Percentiles rank a stretch among this genome's conserved stretches.
These are phyloP conservation scores for Aleiodes leptofemur DNA, from an alignment of 2,888 invertebrate species.

Conservation along the genomic window DNA sequence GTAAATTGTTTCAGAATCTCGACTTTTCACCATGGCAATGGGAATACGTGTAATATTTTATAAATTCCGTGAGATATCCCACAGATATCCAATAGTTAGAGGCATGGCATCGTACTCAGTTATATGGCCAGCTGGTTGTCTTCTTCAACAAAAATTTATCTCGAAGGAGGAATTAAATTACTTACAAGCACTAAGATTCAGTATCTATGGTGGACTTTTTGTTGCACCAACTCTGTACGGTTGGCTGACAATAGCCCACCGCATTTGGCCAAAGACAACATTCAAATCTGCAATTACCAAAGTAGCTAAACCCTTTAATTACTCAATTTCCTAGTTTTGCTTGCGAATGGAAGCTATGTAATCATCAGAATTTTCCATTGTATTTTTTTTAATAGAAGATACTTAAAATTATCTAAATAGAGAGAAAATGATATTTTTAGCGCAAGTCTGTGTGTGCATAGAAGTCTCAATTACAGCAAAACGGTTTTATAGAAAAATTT, in stretches of 20 bases:
- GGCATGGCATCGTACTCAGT: slow-evolving; percentile 80
- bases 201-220: slow-evolving; percentile 87
- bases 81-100: slow-evolving; percentile 77
- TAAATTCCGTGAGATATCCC: slow-evolving; percentile 73
- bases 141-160: slow-evolving; percentile 77
- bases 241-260: slow-evolving; percentile 87
- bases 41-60: slow-evolving; percentile 18
- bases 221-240: slow-evolving; percentile 88
- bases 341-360: no score
- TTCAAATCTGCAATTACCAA: slow-evolving; percentile 84
- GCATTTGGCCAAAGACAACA: slow-evolving; percentile 85
- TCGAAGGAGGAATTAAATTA: slow-evolving; percentile 71
- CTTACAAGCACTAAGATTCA: slow-evolving; percentile 82
- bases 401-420: no score
- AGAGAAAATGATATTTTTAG: no score
- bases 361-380: no score
- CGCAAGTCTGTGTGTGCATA: no score
- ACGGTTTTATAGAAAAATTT: no score
- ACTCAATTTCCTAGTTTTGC: no score
- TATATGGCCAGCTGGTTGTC: slow-evolving; percentile 79
- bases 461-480: no score
- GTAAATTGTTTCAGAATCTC: slow-evolving; percentile 5
- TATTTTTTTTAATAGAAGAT: no score
- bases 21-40: background rate
- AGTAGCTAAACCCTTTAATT: slow-evolving; percentile 74